phyloP scores from a whole-genome alignment of 2,113 vertebrate species.

The Phalacrocorax pelagicus region DNA sequence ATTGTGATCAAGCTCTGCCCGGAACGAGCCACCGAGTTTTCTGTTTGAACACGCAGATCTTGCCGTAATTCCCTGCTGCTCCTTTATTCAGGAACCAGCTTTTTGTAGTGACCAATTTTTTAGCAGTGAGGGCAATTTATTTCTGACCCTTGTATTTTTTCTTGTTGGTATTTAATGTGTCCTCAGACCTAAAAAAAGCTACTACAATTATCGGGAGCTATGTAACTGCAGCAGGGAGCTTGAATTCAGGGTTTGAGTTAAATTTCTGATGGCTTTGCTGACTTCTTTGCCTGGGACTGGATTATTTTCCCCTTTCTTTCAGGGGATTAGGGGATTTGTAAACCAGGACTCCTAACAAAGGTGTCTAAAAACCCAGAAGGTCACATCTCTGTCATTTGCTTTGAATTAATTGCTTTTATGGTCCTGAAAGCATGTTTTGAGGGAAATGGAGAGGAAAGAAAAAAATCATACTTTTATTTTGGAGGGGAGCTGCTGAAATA shows the following conservation, averaged over 20 bases:
- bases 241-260: neutral
- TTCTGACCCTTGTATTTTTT: neutral
- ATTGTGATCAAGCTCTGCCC: neutral
- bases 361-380: neutral
- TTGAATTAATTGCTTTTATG: neutral
- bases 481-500: neutral
- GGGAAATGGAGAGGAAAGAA: neutral
- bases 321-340: constrained; percentile 29
- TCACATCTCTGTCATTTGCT: neutral
- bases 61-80: neutral
- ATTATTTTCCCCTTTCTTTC: constrained; percentile 6
- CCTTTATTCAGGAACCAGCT: neutral
- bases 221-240: rapidly evolving
- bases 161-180: neutral
- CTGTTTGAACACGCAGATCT: neutral
- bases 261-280: neutral
- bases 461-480: neutral
- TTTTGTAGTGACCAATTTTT: neutral
- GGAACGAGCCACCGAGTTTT: neutral
- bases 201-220: rapidly evolving
- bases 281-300: neutral
- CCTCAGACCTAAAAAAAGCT: neutral
- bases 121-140: neutral
- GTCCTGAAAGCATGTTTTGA: rapidly evolving
- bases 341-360: neutral